Percentiles rank a stretch among this genome's conserved stretches.
Conservation (phyloP, 2,113 vertebrate genomes). For the Ramphastos sulfuratus region DNA sequence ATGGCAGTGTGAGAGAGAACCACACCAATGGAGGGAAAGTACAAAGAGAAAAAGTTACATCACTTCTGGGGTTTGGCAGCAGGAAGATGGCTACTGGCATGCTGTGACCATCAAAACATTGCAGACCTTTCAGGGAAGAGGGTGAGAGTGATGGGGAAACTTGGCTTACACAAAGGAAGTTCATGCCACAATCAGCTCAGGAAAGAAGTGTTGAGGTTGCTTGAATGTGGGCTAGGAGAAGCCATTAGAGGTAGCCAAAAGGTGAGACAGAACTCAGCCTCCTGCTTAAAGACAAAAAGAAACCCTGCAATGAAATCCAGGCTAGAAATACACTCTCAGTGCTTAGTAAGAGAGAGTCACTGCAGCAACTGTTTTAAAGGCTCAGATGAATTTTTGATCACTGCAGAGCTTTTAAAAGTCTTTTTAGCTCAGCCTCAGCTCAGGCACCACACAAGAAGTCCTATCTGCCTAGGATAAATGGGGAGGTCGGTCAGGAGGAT, state of each 20-base stretch:
- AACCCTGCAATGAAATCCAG: background rate
- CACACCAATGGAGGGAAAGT: fast-evolving
- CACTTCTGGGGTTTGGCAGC: background rate
- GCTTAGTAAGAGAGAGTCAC: fast-evolving
- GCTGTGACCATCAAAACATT: background rate
- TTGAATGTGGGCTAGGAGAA: background rate
- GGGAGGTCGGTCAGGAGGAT: background rate
- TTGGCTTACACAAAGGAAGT: fast-evolving
- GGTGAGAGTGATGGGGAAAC: background rate
- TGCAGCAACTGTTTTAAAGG: background rate
- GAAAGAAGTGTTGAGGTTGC: background rate
- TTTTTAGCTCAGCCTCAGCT: background rate
- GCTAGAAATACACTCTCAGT: background rate
- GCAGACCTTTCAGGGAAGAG: background rate
- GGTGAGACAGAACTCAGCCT: background rate
- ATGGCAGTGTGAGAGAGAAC: fast-evolving
- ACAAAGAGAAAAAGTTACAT: background rate
- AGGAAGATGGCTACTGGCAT: fast-evolving
- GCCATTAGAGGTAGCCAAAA: background rate
- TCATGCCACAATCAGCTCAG: fast-evolving
- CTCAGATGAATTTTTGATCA: background rate
- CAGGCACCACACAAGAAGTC: fast-evolving
- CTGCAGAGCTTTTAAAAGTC: background rate
- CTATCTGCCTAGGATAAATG: background rate
- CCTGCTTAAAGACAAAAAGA: background rate